A percentile compares a stretch with the other conserved stretches of the same genome.
These are phyloP conservation scores for Drosophila atroscutellata DNA, from an alignment of 2,888 invertebrate genomes.

Conservation along the genomic window DNA sequence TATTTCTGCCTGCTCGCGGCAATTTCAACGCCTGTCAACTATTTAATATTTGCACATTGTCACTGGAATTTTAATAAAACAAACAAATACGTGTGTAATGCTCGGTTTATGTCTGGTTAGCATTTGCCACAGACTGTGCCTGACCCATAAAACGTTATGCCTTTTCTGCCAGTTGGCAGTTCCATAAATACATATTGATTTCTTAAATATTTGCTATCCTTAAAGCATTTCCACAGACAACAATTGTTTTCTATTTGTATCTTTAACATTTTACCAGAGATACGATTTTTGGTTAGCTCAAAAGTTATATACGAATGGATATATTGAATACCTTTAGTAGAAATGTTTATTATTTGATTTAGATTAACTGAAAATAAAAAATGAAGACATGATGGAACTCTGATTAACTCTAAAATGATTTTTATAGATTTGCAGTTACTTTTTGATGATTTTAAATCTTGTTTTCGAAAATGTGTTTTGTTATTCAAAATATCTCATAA, in stretches of 20 bases:
- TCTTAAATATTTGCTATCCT: neutral
- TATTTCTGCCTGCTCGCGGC: constrained; percentile 33
- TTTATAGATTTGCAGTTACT: neutral
- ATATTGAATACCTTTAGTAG: neutral
- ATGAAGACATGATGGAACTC: too few species aligned
- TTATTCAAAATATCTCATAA: neutral
- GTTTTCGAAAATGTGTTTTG: neutral
- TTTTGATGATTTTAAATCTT: neutral
- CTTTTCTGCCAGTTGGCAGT: neutral
- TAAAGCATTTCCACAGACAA: neutral
- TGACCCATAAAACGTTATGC: constrained; percentile 1
- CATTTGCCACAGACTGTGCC: constrained; percentile 6
- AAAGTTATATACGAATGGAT: neutral
- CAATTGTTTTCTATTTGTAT: neutral
- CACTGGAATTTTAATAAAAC: constrained; percentile 57
- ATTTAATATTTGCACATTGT: constrained; percentile 55
- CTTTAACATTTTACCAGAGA: neutral
- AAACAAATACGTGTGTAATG: neutral
- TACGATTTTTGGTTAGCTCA: neutral
- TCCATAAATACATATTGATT: constrained; percentile 18
- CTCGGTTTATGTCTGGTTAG: constrained; percentile 8
- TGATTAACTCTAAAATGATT: too few species aligned
- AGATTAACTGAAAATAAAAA: neutral
- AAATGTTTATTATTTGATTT: neutral
- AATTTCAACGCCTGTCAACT: constrained; percentile 53